phyloP scores from a whole-genome alignment of 2,888 invertebrate genomes.

The Drosophila formosana region DNA sequence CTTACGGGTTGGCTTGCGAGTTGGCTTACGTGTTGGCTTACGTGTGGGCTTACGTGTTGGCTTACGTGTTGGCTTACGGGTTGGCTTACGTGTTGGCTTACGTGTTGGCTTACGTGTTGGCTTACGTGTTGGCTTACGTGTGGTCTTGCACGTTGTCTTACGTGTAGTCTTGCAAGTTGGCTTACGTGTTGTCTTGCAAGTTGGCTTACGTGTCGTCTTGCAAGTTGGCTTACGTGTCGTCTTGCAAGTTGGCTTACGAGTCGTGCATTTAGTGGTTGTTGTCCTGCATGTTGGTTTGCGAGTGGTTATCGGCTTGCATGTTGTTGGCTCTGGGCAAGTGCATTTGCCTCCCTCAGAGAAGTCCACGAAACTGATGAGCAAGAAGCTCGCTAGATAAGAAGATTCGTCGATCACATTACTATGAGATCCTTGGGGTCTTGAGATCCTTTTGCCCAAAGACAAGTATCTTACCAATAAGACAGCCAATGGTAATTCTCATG shows the following conservation, averaged over 20 bases:
- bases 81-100: neutral
- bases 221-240: neutral
- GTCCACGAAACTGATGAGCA: constrained; percentile 8
- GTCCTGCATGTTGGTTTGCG: neutral
- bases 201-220: too few species aligned
- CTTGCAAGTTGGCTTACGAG: too few species aligned
- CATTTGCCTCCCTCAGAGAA: neutral
- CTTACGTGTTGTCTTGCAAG: too few species aligned
- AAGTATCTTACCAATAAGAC: constrained; percentile 11
- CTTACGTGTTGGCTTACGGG: neutral
- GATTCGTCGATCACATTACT: neutral
- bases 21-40: neutral
- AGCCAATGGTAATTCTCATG: constrained; percentile 7
- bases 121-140: neutral
- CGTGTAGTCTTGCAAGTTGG: neutral
- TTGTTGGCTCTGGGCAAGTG: neutral
- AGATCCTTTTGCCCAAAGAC: neutral
- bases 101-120: neutral
- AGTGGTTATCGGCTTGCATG: neutral
- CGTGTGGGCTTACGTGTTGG: neutral
- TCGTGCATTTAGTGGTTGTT: too few species aligned
- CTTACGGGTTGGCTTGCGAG: neutral
- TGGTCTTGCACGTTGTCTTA: neutral
- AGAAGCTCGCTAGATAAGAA: constrained; percentile 6
- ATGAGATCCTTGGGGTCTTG: too few species aligned